Conservation (phyloP, 2,888 invertebrate species). For the Allacma fusca region DNA sequence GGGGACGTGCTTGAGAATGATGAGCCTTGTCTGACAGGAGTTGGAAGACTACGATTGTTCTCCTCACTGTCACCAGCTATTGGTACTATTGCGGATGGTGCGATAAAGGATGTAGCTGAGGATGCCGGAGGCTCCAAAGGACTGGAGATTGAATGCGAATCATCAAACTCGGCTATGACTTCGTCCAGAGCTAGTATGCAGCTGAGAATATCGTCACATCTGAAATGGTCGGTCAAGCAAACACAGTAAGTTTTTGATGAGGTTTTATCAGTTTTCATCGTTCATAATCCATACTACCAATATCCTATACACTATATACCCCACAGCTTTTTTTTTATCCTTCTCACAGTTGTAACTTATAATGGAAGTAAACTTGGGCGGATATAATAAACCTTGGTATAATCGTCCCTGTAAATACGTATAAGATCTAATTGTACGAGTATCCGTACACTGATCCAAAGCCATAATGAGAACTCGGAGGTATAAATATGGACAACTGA, state of each 20-base stretch:
- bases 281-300: background rate
- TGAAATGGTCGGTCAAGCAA: slow-evolving; percentile 45
- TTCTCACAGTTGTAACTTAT: too few relatives aligned
- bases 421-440: too few relatives aligned
- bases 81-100: background rate
- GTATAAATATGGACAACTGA: too few relatives aligned
- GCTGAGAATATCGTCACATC: slow-evolving; percentile 61
- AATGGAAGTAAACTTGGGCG: too few relatives aligned
- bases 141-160: slow-evolving; percentile 47
- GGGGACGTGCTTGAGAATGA: slow-evolving; percentile 10
- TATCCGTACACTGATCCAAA: too few relatives aligned
- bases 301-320: background rate
- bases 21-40: slow-evolving; percentile 17
- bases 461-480: too few relatives aligned
- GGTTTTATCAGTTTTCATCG: slow-evolving; percentile 15
- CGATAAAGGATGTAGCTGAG: slow-evolving; percentile 16
- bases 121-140: slow-evolving; percentile 32
- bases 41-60: slow-evolving; percentile 6
- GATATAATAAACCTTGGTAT: too few relatives aligned
- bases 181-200: slow-evolving; percentile 61
- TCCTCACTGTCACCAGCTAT: background rate
- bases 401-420: too few relatives aligned
- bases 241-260: slow-evolving; percentile 21
- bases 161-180: slow-evolving; percentile 61
- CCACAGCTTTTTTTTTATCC: too few relatives aligned